phyloP scores from a whole-genome alignment of 2,113 vertebrate species.

The Otus sunia region DNA sequence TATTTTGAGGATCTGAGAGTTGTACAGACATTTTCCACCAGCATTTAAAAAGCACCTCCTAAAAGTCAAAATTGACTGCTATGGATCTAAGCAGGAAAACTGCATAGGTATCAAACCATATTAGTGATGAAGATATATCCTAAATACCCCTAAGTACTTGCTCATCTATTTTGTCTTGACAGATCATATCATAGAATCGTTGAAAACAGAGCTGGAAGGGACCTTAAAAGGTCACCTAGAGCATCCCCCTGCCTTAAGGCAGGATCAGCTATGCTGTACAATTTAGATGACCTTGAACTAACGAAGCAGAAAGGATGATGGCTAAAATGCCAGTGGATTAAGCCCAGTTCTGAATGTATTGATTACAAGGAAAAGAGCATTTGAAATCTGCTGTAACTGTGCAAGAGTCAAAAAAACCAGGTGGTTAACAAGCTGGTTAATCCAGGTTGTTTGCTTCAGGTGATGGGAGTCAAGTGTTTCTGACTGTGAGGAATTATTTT shows the following conservation, averaged over 20 bases:
- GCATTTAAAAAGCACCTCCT: neutral
- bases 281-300: slow-evolving; percentile 41
- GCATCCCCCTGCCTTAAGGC: slow-evolving; percentile 43
- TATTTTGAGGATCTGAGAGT: neutral
- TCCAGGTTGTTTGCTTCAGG: slow-evolving; percentile 50
- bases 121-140: neutral
- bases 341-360: slow-evolving; percentile 44
- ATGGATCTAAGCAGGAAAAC: neutral
- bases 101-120: neutral
- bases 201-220: slow-evolving; percentile 8
- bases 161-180: slow-evolving; percentile 5
- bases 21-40: neutral
- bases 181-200: neutral
- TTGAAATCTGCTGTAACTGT: slow-evolving; percentile 45
- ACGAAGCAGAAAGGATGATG: slow-evolving; percentile 43
- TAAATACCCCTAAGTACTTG: neutral
- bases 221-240: slow-evolving; percentile 44
- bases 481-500: slow-evolving; percentile 57
- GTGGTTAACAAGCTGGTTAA: slow-evolving; percentile 64
- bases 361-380: slow-evolving; percentile 50
- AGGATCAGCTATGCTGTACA: slow-evolving; percentile 35
- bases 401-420: slow-evolving; percentile 57
- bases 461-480: slow-evolving; percentile 55
- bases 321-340: slow-evolving; percentile 50
- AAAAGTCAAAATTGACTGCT: neutral